phyloP scores from a whole-genome alignment of 2,113 vertebrate species.

The Pipra filicauda region DNA sequence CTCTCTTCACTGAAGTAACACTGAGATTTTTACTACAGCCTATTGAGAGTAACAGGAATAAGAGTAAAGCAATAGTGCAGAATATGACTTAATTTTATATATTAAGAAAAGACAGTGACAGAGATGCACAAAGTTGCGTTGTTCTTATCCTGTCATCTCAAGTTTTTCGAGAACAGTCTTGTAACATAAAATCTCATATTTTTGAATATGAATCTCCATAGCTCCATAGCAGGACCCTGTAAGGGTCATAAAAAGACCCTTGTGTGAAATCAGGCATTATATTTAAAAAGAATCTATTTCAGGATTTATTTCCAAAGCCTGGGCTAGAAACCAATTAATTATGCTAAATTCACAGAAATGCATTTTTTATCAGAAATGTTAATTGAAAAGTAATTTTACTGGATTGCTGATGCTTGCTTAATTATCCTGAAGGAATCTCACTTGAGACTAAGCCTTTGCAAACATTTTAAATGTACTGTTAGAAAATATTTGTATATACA shows the following conservation, averaged over 20 bases:
- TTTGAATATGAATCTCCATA: background rate
- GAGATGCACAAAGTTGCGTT: background rate
- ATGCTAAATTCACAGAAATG: background rate
- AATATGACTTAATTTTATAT: background rate
- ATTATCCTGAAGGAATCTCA: background rate
- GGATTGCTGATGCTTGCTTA: background rate
- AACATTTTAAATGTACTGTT: background rate
- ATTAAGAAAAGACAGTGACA: background rate
- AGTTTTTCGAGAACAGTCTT: background rate
- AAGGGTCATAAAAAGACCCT: background rate
- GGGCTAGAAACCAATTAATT: background rate
- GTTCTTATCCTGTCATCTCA: background rate
- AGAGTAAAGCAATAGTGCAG: background rate
- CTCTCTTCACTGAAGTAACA: background rate
- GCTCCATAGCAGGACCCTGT: background rate
- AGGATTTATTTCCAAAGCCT: background rate
- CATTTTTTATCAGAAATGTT: background rate
- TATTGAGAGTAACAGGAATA: background rate
- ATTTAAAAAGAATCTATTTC: background rate
- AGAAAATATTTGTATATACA: background rate
- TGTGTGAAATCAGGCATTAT: background rate
- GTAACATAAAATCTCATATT: background rate
- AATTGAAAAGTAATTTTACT: background rate
- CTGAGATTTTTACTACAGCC: background rate
- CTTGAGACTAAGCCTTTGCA: background rate